Evolutionary conservation across 2,888 invertebrate genomes (phyloP).

Genomic region (Macrosoma leucophasiata): DNA sequence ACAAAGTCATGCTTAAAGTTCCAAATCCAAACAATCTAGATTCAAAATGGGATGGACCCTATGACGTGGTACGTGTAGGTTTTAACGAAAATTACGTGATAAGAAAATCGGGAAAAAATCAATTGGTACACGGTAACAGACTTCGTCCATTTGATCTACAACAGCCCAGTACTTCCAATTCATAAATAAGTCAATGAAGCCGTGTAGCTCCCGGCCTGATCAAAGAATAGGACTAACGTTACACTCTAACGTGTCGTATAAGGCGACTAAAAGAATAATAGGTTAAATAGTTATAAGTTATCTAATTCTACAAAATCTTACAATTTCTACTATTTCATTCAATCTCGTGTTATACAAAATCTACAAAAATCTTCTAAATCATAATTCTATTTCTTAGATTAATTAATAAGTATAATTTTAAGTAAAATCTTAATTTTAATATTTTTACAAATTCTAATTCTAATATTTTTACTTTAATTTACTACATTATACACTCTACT

Average conservation of each 20-base stretch:
- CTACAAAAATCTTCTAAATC: not conserved
- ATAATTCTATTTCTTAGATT: not conserved
- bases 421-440: not conserved
- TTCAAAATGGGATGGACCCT: constrained; percentile 17
- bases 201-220: not conserved
- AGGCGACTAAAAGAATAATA: not conserved
- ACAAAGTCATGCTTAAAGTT: constrained; percentile 24
- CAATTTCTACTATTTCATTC: not conserved
- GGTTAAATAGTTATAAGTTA: not conserved
- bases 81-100: not conserved
- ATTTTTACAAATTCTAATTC: not conserved
- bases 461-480: not conserved
- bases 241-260: not conserved
- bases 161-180: not conserved
- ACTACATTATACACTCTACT: not conserved
- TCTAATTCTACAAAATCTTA: not conserved
- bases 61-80: constrained; percentile 7
- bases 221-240: not conserved
- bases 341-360: not conserved
- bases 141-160: not conserved
- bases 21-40: constrained; percentile 18
- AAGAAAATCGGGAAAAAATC: not conserved
- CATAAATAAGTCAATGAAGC: not conserved
- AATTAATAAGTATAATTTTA: not conserved
- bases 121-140: not conserved